Base-by-base conservation (phyloP, 2,797 vertebrate genomes). In the Thalassophryne amazonica region DNA sequence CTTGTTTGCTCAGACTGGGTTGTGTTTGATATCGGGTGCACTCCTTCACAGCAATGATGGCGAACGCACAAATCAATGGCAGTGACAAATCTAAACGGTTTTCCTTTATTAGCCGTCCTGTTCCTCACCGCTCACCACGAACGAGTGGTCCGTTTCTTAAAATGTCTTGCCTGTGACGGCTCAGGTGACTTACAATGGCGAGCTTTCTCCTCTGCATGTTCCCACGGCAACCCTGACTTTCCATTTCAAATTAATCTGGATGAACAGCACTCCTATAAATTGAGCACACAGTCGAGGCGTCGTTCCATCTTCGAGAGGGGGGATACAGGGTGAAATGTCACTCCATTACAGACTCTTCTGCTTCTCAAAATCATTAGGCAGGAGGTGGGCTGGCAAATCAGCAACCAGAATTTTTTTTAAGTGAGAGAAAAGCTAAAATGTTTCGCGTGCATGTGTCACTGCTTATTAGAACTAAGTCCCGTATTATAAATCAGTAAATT, bases 171-270 rank as follows among this genome's bases (percentile, higher is more conserved):
- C 45, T 52, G 2, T 28, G 45, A 64, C 55, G 47, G 54, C 52
- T 50, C 56, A 61, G 62, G 68, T 72, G 64, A 70, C 43, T 74
- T 53, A 72, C 55, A 73, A 55, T 45, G 50, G 56, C 62, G 49
- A 29, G 15, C 42, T 49, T 47, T 57, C 29, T 19, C 43, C 60
- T 62, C 38, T 10, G 37, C 7, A 13, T 22, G 67, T 87, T 80
- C 85, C 84, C 83, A 78, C 69, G 76, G 80, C 74, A 83, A 85
- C 84, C 27, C 60, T 27, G 39, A 57, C 76, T 64, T 80, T 63
- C 65, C 45, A 60, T 77, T 60, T 71, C 32, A 73, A 74, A 80
- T 80, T 61, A 55, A 87, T 80, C 80, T 76, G 67, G 67, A 77
- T 53, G 6, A 62, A 75, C 27, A 41, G 62, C 13, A 40, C 71